Percentiles rank a stretch among this genome's conserved stretches.
Conservation (phyloP, 1,140 invertebrate species). For the Antheraea mylitta region DNA sequence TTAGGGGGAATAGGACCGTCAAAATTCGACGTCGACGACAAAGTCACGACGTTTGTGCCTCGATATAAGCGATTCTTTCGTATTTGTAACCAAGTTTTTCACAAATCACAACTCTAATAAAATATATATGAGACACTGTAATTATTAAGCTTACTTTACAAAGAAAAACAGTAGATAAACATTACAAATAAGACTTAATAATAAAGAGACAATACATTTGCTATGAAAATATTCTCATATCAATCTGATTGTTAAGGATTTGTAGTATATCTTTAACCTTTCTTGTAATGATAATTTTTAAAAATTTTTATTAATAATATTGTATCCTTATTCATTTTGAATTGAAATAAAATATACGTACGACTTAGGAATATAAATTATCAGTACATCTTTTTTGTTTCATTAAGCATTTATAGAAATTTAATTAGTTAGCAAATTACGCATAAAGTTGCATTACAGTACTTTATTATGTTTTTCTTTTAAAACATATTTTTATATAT, state of each 20-base stretch:
- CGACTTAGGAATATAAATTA: background rate
- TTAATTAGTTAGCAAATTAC: too few relatives aligned
- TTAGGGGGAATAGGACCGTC: too few relatives aligned
- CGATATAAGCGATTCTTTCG: background rate
- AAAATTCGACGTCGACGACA: too few relatives aligned
- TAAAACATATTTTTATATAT: too few relatives aligned
- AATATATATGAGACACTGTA: background rate
- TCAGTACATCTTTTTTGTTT: background rate
- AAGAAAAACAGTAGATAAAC: slow-evolving; percentile 15
- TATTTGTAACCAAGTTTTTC: background rate
- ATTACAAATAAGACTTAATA: slow-evolving; percentile 49
- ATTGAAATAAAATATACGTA: background rate
- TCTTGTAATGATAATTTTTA: background rate
- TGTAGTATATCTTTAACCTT: background rate
- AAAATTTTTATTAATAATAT: background rate
- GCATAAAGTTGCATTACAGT: too few relatives aligned
- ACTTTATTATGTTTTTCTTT: too few relatives aligned
- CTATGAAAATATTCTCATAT: slow-evolving; percentile 62
- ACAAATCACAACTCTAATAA: background rate
- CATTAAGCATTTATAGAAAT: too few relatives aligned
- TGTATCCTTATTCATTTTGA: background rate
- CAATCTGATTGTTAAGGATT: slow-evolving; percentile 22
- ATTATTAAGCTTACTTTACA: background rate
- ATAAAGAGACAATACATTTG: slow-evolving; percentile 70
- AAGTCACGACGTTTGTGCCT: too few relatives aligned